A percentile compares a stretch with the other conserved stretches of the same genome.
Evolutionary conservation across 2,888 invertebrate species (phyloP).

Genomic region (Polyploca ridens): DNA sequence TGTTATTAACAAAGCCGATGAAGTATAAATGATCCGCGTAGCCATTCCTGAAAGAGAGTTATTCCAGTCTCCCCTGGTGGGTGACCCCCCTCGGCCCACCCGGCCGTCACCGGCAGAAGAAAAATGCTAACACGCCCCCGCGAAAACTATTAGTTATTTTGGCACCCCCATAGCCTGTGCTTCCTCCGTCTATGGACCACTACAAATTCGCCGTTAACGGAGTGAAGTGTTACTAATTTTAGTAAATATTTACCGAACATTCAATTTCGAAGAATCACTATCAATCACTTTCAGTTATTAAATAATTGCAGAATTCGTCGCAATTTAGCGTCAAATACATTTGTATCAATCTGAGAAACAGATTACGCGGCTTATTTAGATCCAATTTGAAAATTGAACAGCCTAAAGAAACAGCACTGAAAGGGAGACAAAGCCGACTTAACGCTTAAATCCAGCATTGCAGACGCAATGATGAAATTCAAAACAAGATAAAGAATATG

Average conservation of each 20-base stretch:
- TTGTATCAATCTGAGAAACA: conserved; percentile 17
- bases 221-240: conserved; percentile 23
- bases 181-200: conserved; percentile 72
- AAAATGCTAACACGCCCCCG: conserved; percentile 85
- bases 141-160: conserved; percentile 85
- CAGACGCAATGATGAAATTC: conserved; percentile 78
- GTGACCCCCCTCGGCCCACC: conserved; percentile 38
- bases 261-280: background rate
- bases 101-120: conserved; percentile 82
- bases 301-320: background rate
- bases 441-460: conserved; percentile 67
- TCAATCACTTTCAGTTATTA: background rate
- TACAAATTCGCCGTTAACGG: conserved; percentile 50
- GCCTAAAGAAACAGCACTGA: conserved; percentile 24
- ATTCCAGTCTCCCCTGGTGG: conserved; percentile 51
- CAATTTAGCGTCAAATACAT: background rate
- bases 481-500: conserved; percentile 79
- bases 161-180: conserved; percentile 76
- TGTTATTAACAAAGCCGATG: conserved; percentile 78
- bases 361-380: conserved; percentile 29
- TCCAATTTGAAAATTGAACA: conserved; percentile 42
- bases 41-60: conserved; percentile 75
- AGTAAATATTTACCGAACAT: background rate
- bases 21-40: conserved; percentile 82
- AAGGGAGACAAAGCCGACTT: conserved; percentile 37